Conservation (phyloP, 2,113 vertebrate genomes). For the Melierax canorus region DNA sequence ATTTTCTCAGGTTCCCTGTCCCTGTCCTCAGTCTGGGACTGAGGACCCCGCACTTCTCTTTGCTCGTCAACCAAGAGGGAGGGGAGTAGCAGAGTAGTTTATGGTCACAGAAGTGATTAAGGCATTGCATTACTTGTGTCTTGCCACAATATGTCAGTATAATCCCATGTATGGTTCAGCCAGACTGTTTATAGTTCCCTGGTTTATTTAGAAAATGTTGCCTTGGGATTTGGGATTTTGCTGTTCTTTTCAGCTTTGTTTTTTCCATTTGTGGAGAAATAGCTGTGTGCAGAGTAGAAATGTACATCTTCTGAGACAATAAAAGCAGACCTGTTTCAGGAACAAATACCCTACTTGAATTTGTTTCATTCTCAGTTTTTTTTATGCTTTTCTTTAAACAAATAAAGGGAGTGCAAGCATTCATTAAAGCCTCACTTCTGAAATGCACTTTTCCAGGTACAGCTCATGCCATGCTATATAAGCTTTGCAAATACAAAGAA, state of each 20-base stretch:
- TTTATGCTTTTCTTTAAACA: neutral
- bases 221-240: neutral
- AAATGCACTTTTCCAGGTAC: neutral
- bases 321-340: neutral
- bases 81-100: neutral
- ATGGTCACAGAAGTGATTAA: neutral
- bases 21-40: neutral
- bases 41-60: neutral
- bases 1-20: neutral
- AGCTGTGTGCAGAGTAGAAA: neutral
- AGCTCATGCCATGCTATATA: neutral
- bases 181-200: neutral
- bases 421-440: neutral
- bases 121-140: neutral
- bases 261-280: neutral
- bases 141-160: constrained; percentile 55
- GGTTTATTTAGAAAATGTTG: neutral
- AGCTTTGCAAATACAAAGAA: neutral
- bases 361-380: neutral
- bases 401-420: neutral
- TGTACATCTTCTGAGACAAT: neutral
- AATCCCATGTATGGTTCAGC: neutral
- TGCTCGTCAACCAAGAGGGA: neutral
- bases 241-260: neutral
- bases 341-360: neutral